These are phyloP conservation scores for Archaeoteleia sp. DNA, from an alignment of 2,888 invertebrate species.

Conservation along the genomic window DNA sequence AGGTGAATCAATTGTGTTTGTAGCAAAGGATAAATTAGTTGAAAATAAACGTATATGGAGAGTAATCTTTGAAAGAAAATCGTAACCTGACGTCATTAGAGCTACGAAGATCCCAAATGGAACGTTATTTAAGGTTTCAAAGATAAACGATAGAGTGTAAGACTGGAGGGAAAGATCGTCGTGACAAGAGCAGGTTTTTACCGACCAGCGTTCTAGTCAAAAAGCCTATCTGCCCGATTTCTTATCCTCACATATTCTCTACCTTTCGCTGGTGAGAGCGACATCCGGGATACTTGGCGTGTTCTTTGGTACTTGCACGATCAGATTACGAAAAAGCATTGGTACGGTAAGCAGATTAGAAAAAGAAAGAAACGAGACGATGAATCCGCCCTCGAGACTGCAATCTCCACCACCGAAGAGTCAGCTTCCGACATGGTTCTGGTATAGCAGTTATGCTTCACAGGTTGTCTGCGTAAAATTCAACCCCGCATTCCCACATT, in stretches of 20 bases:
- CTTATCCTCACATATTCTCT: slow-evolving; percentile 19
- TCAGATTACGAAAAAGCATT: slow-evolving; percentile 38
- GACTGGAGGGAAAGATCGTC: slow-evolving; percentile 15
- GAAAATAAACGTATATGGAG: too few species aligned
- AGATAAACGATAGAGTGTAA: slow-evolving; percentile 3
- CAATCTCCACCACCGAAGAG: slow-evolving; percentile 19
- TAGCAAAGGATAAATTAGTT: too few species aligned
- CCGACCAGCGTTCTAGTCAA: not conserved
- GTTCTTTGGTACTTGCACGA: slow-evolving; percentile 20
- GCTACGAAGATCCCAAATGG: too few species aligned
- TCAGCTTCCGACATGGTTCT: slow-evolving; percentile 16
- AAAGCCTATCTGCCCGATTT: slow-evolving; percentile 9
- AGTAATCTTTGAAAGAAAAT: too few species aligned
- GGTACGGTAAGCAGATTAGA: slow-evolving; percentile 34
- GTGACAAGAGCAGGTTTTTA: slow-evolving; percentile 7
- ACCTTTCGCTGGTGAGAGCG: slow-evolving; percentile 3
- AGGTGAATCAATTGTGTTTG: too few species aligned
- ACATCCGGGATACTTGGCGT: slow-evolving; percentile 14
- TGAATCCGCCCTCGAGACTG: slow-evolving; percentile 28
- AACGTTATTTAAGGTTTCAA: too few species aligned
- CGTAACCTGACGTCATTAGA: too few species aligned
- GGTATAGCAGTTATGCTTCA: slow-evolving; percentile 13
- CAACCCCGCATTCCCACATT: too few species aligned
- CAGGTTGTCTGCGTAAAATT: slow-evolving; percentile 4
- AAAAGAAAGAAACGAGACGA: slow-evolving; percentile 26